Percentiles rank a stretch among this genome's conserved stretches.
Conservation (phyloP, 2,797 vertebrate species). For the Antennarius maculatus region DNA sequence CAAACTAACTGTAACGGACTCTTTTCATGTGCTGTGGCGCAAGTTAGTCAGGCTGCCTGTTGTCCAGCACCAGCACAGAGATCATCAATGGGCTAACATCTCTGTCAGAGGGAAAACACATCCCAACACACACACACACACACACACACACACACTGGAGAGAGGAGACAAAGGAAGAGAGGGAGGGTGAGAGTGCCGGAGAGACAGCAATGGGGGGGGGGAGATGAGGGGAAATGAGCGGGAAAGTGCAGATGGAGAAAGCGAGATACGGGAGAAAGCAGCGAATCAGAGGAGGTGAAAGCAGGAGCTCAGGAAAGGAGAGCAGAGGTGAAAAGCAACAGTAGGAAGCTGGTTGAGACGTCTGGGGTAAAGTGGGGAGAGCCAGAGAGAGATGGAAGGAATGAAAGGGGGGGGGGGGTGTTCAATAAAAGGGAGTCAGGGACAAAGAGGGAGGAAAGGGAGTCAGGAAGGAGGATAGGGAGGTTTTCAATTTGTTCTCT, state of each 20-base stretch:
- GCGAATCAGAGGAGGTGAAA: constrained; percentile 42
- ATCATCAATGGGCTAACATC: constrained; percentile 53
- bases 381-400: constrained; percentile 28
- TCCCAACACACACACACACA: constrained; percentile 8
- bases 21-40: too few relatives aligned
- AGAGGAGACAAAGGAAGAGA: constrained; percentile 77
- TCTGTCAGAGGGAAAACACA: constrained; percentile 59
- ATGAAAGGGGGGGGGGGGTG: constrained; percentile 29
- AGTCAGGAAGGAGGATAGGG: not conserved
- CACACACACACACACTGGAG: constrained; percentile 15
- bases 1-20: constrained; percentile 40
- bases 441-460: constrained; percentile 14
- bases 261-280: constrained; percentile 44
- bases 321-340: constrained; percentile 20
- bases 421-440: constrained; percentile 21
- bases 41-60: constrained; percentile 24
- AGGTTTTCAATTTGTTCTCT: constrained; percentile 38
- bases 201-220: constrained; percentile 58
- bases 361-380: constrained; percentile 28
- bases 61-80: constrained; percentile 37
- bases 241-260: constrained; percentile 66
- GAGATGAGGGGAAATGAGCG: constrained; percentile 67
- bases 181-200: constrained; percentile 58
- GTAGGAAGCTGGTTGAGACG: constrained; percentile 29
- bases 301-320: constrained; percentile 18